Evolutionary conservation across 2,888 invertebrate genomes (phyloP).

Genomic region (Electrophaes corylata): DNA sequence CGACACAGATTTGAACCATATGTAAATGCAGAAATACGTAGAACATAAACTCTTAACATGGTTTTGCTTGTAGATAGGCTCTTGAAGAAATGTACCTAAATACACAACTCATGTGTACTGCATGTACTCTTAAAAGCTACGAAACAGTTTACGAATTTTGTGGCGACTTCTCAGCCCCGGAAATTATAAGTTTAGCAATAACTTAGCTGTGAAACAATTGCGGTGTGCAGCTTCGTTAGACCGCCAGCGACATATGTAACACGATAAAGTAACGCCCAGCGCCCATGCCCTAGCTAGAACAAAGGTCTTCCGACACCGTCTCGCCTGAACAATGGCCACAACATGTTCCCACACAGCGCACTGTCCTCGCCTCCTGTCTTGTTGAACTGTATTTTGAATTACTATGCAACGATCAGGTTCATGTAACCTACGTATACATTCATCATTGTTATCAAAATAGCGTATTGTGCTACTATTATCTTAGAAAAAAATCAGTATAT

Average conservation of each 20-base stretch:
- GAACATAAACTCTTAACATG: background rate
- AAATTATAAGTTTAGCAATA: slow-evolving; percentile 57
- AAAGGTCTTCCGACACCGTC: slow-evolving; percentile 70
- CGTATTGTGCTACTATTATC: background rate
- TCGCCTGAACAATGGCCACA: slow-evolving; percentile 62
- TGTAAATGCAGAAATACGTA: background rate
- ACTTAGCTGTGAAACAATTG: slow-evolving; percentile 69
- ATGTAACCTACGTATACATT: slow-evolving; percentile 13
- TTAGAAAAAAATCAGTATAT: background rate
- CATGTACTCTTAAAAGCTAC: background rate
- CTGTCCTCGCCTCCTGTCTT: slow-evolving; percentile 54
- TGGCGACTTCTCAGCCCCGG: slow-evolving; percentile 36
- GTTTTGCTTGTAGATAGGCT: background rate
- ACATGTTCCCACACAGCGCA: slow-evolving; percentile 49
- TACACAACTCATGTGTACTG: background rate
- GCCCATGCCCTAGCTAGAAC: slow-evolving; percentile 66
- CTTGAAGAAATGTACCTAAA: background rate
- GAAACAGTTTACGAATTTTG: slow-evolving; percentile 24
- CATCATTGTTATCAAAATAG: background rate
- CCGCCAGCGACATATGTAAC: slow-evolving; percentile 73
- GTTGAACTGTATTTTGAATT: slow-evolving; percentile 43
- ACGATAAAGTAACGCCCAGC: slow-evolving; percentile 71
- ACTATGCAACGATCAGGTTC: slow-evolving; percentile 35
- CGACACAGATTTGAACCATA: no score
- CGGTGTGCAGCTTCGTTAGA: slow-evolving; percentile 67